phyloP scores from a whole-genome alignment of 2,888 invertebrate genomes.

The Temnothorax ravouxi region DNA sequence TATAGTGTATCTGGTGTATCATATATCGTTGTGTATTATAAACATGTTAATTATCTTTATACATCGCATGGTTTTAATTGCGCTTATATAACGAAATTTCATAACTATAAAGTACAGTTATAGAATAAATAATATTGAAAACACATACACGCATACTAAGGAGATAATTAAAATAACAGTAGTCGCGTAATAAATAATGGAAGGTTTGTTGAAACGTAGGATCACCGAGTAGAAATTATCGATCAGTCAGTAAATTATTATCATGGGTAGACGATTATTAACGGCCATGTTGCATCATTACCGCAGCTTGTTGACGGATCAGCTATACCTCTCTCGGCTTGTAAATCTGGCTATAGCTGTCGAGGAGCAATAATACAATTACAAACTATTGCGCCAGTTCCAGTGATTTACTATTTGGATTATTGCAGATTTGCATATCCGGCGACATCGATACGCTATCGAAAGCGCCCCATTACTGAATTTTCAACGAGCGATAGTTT shows the following conservation, averaged over 20 bases:
- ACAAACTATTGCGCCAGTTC: conserved; percentile 53
- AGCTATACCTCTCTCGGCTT: conserved; percentile 35
- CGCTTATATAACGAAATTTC: conserved; percentile 32
- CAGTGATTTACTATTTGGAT: conserved; percentile 57
- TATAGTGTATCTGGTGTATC: too few species aligned
- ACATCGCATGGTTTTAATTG: neutral
- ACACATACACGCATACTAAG: neutral
- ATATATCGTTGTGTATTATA: conserved; percentile 12
- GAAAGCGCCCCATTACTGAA: conserved; percentile 34
- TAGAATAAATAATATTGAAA: conserved; percentile 9
- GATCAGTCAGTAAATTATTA: conserved; percentile 48
- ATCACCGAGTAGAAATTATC: conserved; percentile 42
- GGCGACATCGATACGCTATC: conserved; percentile 49
- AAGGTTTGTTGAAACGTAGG: conserved; percentile 17
- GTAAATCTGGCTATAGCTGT: conserved; percentile 50
- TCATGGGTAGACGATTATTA: conserved; percentile 40
- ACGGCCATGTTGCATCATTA: conserved; percentile 53
- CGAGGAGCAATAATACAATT: conserved; percentile 56
- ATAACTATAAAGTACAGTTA: neutral
- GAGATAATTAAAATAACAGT: conserved; percentile 16
- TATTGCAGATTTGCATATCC: conserved; percentile 55
- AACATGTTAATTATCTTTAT: conserved; percentile 27
- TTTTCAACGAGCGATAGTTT: conserved; percentile 32
- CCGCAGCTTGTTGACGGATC: conserved; percentile 55
- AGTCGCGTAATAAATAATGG: conserved; percentile 11